Percentiles rank a stretch among this genome's conserved stretches.
phyloP scores from a whole-genome alignment of 2,113 vertebrate genomes.

The Furnarius figulus region DNA sequence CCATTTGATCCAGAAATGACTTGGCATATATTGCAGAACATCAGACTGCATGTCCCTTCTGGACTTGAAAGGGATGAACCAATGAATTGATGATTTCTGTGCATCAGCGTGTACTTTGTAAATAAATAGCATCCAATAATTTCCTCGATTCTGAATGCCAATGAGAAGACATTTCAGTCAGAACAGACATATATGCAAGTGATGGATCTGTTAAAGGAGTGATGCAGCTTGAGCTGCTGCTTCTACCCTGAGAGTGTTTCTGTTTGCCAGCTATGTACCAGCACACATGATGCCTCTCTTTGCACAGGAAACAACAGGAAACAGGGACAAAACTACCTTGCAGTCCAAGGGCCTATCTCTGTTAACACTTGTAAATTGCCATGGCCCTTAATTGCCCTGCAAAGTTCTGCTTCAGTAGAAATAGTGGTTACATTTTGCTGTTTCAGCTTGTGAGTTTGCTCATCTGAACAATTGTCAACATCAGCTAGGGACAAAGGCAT shows the following conservation, averaged over 20 bases:
- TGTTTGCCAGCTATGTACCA: not conserved
- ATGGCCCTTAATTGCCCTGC: not conserved
- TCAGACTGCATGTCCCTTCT: not conserved
- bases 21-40: not conserved
- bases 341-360: not conserved
- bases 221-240: not conserved
- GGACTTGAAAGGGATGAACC: not conserved
- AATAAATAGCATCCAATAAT: not conserved
- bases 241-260: not conserved
- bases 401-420: not conserved
- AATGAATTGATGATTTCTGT: not conserved
- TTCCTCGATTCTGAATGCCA: not conserved
- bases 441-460: not conserved
- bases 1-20: not conserved
- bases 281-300: not conserved
- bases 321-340: not conserved
- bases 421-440: not conserved
- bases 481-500: not conserved
- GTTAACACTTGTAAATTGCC: not conserved
- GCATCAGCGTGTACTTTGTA: not conserved
- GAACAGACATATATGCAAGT: not conserved
- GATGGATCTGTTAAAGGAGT: not conserved
- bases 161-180: not conserved
- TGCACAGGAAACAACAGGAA: not conserved
- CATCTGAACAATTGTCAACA: not conserved